phyloP scores from a whole-genome alignment of 2,113 vertebrate species.

The Leptobrachium leishanense region DNA sequence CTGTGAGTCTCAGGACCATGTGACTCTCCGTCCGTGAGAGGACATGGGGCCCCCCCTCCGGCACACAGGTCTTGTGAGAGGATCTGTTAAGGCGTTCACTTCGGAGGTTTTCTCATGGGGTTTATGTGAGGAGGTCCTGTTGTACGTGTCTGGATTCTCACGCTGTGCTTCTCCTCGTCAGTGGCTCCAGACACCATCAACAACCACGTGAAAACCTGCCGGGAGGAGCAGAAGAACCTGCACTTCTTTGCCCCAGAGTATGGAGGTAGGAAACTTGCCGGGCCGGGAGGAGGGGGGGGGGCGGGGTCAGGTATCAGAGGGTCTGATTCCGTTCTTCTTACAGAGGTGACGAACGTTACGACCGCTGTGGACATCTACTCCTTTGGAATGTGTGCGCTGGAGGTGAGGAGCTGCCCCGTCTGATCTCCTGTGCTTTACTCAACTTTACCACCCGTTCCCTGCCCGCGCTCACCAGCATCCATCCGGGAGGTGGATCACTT shows the following conservation, averaged over 20 bases:
- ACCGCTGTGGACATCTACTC: constrained; percentile 98
- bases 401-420: constrained; percentile 78
- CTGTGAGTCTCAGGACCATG: no score
- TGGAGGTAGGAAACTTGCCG: constrained; percentile 90
- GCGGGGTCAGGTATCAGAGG: background rate
- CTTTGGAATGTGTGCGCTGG: constrained; percentile 98
- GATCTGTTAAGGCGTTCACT: no score
- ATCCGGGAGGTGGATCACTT: no score
- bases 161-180: constrained; percentile 60
- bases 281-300: background rate
- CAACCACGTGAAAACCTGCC: constrained; percentile 97
- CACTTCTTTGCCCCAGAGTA: constrained; percentile 99
- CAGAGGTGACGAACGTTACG: constrained; percentile 89
- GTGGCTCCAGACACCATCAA: constrained; percentile 98
- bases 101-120: no score
- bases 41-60: no score
- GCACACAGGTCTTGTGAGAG: no score
- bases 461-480: no score
- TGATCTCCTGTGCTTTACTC: rapidly evolving
- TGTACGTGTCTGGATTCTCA: background rate
- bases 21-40: no score
- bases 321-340: constrained; percentile 47
- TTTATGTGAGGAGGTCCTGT: no score
- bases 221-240: constrained; percentile 97
- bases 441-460: no score